Percentiles rank a stretch among this genome's conserved stretches.
Evolutionary conservation across 2,888 invertebrate species (phyloP).

Genomic region (Spicauda simplicius): DNA sequence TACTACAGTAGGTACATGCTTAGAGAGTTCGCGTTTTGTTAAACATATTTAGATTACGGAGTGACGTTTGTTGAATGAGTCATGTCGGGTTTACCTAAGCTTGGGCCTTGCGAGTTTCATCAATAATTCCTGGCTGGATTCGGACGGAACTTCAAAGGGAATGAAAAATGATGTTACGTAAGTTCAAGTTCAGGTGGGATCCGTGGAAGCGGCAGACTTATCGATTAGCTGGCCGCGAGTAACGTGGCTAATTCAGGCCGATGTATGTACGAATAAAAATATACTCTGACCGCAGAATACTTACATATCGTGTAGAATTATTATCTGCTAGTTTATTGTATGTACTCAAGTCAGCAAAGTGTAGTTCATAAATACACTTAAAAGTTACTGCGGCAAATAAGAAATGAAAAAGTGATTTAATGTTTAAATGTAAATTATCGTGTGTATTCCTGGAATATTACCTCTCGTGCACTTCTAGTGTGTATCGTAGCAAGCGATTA

Average conservation of each 20-base stretch:
- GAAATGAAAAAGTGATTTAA: too few species aligned
- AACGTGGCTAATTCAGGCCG: conserved; percentile 14
- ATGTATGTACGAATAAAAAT: background rate
- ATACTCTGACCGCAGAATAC: conserved; percentile 3
- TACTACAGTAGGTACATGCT: background rate
- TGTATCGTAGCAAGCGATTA: too few species aligned
- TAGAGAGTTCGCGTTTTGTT: background rate
- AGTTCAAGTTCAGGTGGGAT: conserved; percentile 35
- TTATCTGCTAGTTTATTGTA: background rate
- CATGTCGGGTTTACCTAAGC: conserved; percentile 24
- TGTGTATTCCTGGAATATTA: too few species aligned
- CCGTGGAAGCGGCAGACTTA: conserved; percentile 32
- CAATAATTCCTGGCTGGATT: conserved; percentile 18
- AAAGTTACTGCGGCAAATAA: too few species aligned
- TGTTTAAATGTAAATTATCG: too few species aligned
- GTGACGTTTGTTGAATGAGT: conserved; percentile 22
- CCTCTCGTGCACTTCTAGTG: too few species aligned
- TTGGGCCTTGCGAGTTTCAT: conserved; percentile 10
- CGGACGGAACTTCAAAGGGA: conserved; percentile 17
- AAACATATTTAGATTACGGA: conserved; percentile 8
- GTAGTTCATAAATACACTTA: too few species aligned
- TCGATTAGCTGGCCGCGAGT: conserved; percentile 26
- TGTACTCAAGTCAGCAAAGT: too few species aligned
- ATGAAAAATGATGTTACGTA: conserved; percentile 34
- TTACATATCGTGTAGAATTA: background rate